These are phyloP conservation scores for Nephrotoma flavescens DNA, from an alignment of 2,888 invertebrate species.

Conservation along the genomic window DNA sequence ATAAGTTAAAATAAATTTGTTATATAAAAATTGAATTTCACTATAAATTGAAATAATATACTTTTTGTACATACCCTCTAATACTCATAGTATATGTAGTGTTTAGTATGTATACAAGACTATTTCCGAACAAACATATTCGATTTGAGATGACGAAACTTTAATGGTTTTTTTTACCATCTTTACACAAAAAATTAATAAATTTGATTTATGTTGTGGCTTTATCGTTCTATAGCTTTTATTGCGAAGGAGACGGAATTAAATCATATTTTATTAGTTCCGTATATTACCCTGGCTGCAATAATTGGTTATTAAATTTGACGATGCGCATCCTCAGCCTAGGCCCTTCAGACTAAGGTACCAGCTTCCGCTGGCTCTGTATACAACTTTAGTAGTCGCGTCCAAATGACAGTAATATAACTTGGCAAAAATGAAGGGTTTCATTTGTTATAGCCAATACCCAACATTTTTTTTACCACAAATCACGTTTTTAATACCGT, in stretches of 20 bases:
- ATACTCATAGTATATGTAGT: not conserved
- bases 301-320: not conserved
- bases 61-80: not conserved
- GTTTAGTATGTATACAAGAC: not conserved
- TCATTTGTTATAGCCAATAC: too few species aligned
- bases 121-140: not conserved
- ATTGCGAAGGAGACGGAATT: not conserved
- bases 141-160: not conserved
- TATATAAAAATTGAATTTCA: not conserved
- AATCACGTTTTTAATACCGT: too few species aligned
- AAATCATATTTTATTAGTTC: not conserved
- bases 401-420: too few species aligned
- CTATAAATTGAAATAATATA: not conserved
- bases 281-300: not conserved
- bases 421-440: too few species aligned
- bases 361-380: too few species aligned
- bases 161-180: not conserved
- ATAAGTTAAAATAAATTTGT: not conserved
- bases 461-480: too few species aligned
- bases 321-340: too few species aligned
- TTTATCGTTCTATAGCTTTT: not conserved
- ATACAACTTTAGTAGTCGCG: too few species aligned
- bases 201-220: not conserved
- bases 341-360: too few species aligned
- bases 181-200: not conserved